Evolutionary conservation across 2,888 invertebrate species (phyloP), one percentile per base, ranked within the genome.

Genomic region (Eumacrocentrus americanus): DNA sequence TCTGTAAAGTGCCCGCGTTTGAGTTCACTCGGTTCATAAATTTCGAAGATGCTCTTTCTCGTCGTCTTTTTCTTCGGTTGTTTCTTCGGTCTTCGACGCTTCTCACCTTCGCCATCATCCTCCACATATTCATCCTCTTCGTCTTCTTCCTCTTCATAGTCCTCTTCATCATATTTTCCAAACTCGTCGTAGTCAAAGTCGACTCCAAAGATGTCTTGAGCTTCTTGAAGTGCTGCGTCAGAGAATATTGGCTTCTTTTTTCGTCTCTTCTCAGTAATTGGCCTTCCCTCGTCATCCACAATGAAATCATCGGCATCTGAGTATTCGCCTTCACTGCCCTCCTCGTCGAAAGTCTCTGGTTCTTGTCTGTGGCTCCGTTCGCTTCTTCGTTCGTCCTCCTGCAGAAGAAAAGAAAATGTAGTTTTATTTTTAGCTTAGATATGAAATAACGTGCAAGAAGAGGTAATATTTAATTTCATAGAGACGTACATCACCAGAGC

Each of bases 141-240:
- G 44, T 90, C 85, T 57, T 91, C 92, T 1, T 92, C 92, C 25
- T 92, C 92, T 51, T 92, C 91, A 71, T 94, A 91, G 63, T 92
- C 92, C 66, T 94, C 94, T 55, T 93, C 92, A 4, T 90, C 93
- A 74, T 92, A 92, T 74, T 92, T 92, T 55, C 90, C 89, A 81
- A 95, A 92, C 68, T 95, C 94, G 61, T 94, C 94, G 76, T 91
- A 95, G 76, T 95, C 97, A 82, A 98, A 98, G 80, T 98, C 98
- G n/a, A 98, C 96, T 23, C 98, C 99, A 79, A 99, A 99, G 67
- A 98, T 96, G 78, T 99, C 98, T 81, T 98, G 97, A 55, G 98
- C 99, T 81, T 98, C 95, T 87, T 98, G 97, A 14, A 98, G 83
- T 0, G 94, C 93, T 9, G 92, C 92, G 82, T 95, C 94, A 47